These are phyloP conservation scores for Acanthaster planci DNA, from an alignment of 35 echinoderm and acorn worm genomes.

Conservation along the genomic window DNA sequence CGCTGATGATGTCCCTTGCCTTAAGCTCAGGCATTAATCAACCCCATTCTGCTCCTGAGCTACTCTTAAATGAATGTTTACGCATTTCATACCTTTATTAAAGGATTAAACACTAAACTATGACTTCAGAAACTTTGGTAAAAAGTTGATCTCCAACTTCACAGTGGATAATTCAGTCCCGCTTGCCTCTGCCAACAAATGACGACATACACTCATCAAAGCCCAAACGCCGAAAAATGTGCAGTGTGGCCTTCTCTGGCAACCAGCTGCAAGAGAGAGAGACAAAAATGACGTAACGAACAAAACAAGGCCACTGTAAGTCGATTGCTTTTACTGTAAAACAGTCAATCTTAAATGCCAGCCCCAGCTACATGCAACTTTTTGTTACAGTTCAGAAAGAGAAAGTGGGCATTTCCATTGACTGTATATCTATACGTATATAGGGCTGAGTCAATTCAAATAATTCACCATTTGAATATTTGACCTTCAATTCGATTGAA, in stretches of 20 bases:
- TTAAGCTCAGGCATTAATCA: no score
- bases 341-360: background rate
- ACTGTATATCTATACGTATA: no score
- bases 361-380: background rate
- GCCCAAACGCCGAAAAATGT: background rate
- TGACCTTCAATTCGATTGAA: no score
- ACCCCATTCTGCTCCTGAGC: no score
- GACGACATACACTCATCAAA: slow-evolving; percentile 3
- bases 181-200: slow-evolving; percentile 14
- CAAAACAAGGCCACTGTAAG: background rate
- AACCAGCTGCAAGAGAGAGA: background rate
- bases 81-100: no score
- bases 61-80: no score
- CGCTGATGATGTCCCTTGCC: no score
- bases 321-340: background rate
- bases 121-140: no score
- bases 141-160: no score
- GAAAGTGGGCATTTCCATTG: background rate
- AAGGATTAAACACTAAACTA: no score
- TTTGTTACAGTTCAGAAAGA: background rate
- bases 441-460: no score
- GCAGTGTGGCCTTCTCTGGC: slow-evolving; percentile 3
- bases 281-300: background rate
- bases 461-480: no score
- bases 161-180: background rate